phyloP scores from a whole-genome alignment of 2,113 vertebrate genomes.

The Centropus bengalensis region DNA sequence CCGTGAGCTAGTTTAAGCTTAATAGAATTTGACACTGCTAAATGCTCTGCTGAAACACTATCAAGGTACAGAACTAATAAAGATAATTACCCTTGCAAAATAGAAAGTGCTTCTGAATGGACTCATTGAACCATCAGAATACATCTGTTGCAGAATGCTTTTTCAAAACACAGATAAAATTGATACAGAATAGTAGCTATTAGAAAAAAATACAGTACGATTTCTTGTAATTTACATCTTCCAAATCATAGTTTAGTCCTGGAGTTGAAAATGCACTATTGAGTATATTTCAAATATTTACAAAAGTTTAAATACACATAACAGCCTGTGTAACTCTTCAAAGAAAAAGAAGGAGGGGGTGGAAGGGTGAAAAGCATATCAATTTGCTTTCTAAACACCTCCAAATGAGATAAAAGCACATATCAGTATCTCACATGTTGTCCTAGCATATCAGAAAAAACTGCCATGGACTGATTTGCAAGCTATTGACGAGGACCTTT shows the following conservation, averaged over 20 bases:
- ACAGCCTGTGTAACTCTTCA: not conserved
- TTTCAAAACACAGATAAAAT: not conserved
- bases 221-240: not conserved
- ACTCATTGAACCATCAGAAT: conserved; percentile 3
- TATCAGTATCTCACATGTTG: not conserved
- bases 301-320: not conserved
- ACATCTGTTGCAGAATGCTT: not conserved
- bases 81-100: conserved; percentile 34
- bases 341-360: rapidly evolving
- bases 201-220: not conserved
- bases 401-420: not conserved
- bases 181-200: not conserved
- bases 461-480: not conserved
- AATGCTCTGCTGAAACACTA: conserved; percentile 46
- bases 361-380: not conserved
- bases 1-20: not conserved
- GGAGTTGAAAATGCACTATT: not conserved
- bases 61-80: conserved; percentile 44
- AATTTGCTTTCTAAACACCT: not conserved
- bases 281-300: not conserved
- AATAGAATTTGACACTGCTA: conserved; percentile 54
- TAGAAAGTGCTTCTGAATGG: conserved; percentile 3
- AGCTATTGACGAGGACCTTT: conserved; percentile 4
- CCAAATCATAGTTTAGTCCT: not conserved
- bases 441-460: not conserved